Conservation (phyloP, 2,113 vertebrate genomes). For the Lipophrys pholis region DNA sequence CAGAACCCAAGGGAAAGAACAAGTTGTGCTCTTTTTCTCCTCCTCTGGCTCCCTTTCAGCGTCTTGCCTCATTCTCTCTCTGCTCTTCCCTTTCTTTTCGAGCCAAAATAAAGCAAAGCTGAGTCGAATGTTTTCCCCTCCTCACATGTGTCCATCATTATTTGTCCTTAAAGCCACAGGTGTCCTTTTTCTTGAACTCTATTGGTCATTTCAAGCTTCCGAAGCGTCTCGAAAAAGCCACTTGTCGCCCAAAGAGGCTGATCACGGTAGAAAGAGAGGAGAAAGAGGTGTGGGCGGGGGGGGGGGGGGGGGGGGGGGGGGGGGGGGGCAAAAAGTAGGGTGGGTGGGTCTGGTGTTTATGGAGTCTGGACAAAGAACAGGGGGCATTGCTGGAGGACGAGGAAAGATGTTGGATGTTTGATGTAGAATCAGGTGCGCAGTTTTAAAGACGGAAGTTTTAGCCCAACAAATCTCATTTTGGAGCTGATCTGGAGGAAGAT, state of each 20-base stretch:
- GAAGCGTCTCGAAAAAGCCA: conserved; percentile 74
- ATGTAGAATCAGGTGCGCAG: conserved; percentile 51
- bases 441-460: conserved; percentile 56
- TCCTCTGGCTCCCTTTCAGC: conserved; percentile 63
- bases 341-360: neutral
- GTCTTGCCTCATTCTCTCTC: neutral
- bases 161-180: conserved; percentile 86
- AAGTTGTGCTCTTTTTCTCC: conserved; percentile 71
- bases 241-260: conserved; percentile 63
- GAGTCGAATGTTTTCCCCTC: conserved; percentile 38
- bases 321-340: neutral
- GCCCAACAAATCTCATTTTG: conserved; percentile 19
- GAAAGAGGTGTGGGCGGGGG: conserved; percentile 19
- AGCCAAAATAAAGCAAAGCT: conserved; percentile 41
- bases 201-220: conserved; percentile 70
- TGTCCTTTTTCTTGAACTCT: conserved; percentile 3
- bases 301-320: too few species aligned
- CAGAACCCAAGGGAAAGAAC: conserved; percentile 72
- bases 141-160: conserved; percentile 61
- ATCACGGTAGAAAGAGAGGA: conserved; percentile 54
- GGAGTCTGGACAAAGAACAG: conserved; percentile 19
- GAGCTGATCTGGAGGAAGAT: conserved; percentile 42
- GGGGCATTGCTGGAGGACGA: neutral
- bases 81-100: conserved; percentile 8
- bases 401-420: conserved; percentile 35